These are phyloP conservation scores for Aproaerema taeniolella DNA, from an alignment of 2,888 invertebrate species.

Conservation along the genomic window DNA sequence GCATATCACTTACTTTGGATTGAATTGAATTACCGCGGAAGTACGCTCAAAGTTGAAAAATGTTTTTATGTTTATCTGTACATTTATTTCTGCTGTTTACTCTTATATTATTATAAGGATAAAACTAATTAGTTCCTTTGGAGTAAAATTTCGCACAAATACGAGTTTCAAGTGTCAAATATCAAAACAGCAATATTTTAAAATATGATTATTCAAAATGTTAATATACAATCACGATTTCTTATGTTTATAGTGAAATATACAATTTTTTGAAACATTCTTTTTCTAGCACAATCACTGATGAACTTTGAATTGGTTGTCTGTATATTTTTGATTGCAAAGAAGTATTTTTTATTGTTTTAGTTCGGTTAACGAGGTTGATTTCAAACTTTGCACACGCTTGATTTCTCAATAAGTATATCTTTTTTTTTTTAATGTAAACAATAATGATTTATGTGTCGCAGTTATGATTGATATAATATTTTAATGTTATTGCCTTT, in stretches of 20 bases:
- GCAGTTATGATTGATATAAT: no score
- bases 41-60: constrained; percentile 51
- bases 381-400: no score
- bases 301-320: constrained; percentile 33
- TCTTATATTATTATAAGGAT: no score
- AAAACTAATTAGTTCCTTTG: constrained; percentile 29
- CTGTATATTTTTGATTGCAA: constrained; percentile 67
- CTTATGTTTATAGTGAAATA: constrained; percentile 21
- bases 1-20: constrained; percentile 37
- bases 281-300: constrained; percentile 18
- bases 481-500: no score
- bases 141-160: not conserved
- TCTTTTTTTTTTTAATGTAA: no score
- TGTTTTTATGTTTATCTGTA: no score
- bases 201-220: constrained; percentile 6
- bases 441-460: no score
- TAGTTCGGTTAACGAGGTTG: constrained; percentile 10
- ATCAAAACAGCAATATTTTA: not conserved
- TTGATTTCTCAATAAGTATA: no score
- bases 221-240: constrained; percentile 11
- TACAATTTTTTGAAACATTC: constrained; percentile 26
- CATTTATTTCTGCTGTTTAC: no score
- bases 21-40: no score
- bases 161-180: not conserved
- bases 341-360: constrained; percentile 35